Conservation (phyloP, 2,797 vertebrate species). For the Channallabes apus region DNA sequence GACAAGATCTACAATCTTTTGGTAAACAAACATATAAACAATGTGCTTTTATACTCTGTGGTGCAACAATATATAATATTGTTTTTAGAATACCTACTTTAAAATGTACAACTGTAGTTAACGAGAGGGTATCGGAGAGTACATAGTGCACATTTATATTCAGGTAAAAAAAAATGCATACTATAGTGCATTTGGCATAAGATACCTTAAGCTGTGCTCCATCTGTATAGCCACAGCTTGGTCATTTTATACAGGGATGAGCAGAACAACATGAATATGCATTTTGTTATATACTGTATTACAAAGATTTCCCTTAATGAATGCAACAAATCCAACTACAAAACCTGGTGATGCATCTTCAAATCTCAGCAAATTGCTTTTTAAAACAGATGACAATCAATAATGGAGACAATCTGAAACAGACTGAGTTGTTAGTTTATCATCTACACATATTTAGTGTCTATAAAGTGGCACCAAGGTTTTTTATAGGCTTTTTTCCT, state of each 20-base stretch:
- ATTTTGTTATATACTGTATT: slow-evolving; percentile 21
- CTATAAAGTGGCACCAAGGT: neutral
- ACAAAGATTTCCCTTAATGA: neutral
- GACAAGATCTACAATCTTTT: neutral
- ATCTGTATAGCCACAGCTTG: slow-evolving; percentile 34
- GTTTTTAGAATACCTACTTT: neutral
- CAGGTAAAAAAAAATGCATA: neutral
- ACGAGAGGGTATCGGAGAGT: neutral
- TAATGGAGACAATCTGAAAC: neutral
- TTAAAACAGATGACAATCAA: neutral
- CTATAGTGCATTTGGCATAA: slow-evolving; percentile 17
- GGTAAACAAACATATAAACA: neutral
- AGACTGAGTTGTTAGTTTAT: neutral
- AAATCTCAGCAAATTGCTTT: neutral
- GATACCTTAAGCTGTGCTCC: slow-evolving; percentile 18
- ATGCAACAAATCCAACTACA: slow-evolving; percentile 10
- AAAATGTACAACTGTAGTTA: neutral
- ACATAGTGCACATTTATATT: slow-evolving; percentile 10
- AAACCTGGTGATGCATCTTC: neutral
- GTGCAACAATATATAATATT: too few species aligned
- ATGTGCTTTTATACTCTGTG: neutral
- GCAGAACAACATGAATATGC: slow-evolving; percentile 30
- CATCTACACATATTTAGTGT: neutral
- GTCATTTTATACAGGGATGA: slow-evolving; percentile 17
- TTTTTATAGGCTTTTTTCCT: neutral